phyloP scores from a whole-genome alignment of 2,797 vertebrate genomes.

The Steatocranus sp. region DNA sequence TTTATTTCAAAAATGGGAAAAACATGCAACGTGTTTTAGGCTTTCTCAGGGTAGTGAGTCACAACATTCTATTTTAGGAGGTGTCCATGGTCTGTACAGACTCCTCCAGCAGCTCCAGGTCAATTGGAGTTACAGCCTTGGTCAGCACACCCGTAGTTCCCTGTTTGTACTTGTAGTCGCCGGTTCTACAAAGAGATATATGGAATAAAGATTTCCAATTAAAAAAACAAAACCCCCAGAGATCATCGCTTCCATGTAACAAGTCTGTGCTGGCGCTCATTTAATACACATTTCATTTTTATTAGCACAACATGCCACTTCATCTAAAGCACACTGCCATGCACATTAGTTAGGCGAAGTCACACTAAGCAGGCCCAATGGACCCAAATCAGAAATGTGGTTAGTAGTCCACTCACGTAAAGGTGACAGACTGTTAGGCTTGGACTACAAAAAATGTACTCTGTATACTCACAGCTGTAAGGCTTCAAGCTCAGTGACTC shows the following conservation, averaged over 20 bases:
- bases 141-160: slow-evolving; percentile 87
- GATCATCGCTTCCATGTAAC: not conserved
- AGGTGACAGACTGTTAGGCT: not conserved
- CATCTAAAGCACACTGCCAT: not conserved
- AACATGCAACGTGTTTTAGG: slow-evolving; percentile 6
- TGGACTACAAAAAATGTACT: not conserved
- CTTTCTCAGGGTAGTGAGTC: not conserved
- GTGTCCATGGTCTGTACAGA: slow-evolving; percentile 94
- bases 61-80: slow-evolving; percentile 73
- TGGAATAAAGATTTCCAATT: not conserved
- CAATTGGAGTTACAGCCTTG: slow-evolving; percentile 74
- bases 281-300: not conserved
- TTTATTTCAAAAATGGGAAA: slow-evolving; percentile 70
- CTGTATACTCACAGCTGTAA: slow-evolving; percentile 57
- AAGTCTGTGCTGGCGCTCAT: not conserved
- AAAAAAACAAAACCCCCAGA: not conserved
- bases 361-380: not conserved
- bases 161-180: slow-evolving; percentile 88
- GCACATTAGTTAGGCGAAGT: not conserved
- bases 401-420: not conserved
- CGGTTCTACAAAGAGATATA: slow-evolving; percentile 71
- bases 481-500: slow-evolving; percentile 41
- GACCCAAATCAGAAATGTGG: not conserved
- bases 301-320: not conserved
- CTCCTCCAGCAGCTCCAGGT: slow-evolving; percentile 88